Base-by-base conservation (phyloP, 2,113 vertebrate species). In the Dendrocopos noguchii region DNA sequence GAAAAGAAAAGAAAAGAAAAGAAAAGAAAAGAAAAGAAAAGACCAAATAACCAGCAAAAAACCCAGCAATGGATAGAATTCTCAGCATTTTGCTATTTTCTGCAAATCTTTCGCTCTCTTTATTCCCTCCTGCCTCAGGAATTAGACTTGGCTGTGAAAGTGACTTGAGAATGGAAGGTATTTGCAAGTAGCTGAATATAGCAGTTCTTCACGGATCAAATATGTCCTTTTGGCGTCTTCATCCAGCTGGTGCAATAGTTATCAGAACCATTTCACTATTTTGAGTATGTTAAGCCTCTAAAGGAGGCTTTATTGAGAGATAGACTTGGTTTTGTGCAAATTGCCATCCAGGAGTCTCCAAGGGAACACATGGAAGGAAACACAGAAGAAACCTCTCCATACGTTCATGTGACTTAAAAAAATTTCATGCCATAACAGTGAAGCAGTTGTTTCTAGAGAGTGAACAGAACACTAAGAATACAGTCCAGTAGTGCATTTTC, bases 191-290 rank as follows among this genome's bases (percentile, higher is more conserved):
- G 68, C 85, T 83, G 64, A 90, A 80, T 88, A 75, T 72, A 91
- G 75, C 46, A 80, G 31, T 75, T 80, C 80, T 80, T 95, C 53
- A 57, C 6, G 27, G 55, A 72, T 80, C 60, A 93, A 93, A 75
- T 88, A 88, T 80, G 85, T 75, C 36, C 36, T 93, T 91, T 71
- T 88, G 93, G 76, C 77, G 96, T 97, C 98, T 94, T 97, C 68
- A 74, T 59, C 52, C 22, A 80, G 27, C 60, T 36, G 72, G 34
- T 16, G 29, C 64, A 74, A 0, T 24, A 44, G 60, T 53, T 95
- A 93, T 80, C 91, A 96, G 68, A 77, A 91, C 91, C 1, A 42
- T 36, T 89, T 64, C n/a, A 67, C 56, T 96, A 90, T 94, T 95
- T 67, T 82, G 64, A 83, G 68, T 71, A 81, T 73, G 68, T 29